phyloP scores from a whole-genome alignment of 2,113 vertebrate species.

The Calidris pygmaea region DNA sequence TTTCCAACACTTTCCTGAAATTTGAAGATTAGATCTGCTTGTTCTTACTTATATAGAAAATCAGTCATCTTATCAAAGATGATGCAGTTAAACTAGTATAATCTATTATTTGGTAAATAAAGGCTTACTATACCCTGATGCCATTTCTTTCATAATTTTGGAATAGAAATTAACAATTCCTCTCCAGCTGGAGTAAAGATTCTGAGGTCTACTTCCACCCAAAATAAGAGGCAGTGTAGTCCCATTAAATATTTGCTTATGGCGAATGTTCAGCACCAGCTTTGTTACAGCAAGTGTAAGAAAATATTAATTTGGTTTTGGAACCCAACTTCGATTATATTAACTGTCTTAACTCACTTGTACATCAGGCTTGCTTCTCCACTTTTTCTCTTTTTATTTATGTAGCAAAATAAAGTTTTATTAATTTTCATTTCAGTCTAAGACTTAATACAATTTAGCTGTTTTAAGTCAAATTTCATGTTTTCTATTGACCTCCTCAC shows the following conservation, averaged over 20 bases:
- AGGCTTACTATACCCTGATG: not conserved
- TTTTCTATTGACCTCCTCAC: not conserved
- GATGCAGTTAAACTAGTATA: not conserved
- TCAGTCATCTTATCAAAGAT: not conserved
- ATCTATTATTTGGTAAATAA: not conserved
- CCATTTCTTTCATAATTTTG: not conserved
- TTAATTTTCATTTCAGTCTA: not conserved
- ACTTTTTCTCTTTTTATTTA: not conserved
- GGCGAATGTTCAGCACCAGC: not conserved
- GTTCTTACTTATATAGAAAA: not conserved
- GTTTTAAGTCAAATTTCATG: not conserved
- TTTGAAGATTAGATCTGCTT: not conserved
- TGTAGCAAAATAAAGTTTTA: not conserved
- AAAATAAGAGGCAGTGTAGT: not conserved
- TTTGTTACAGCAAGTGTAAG: not conserved
- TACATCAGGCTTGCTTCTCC: not conserved
- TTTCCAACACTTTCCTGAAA: not conserved
- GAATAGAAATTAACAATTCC: not conserved
- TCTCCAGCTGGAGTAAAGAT: not conserved
- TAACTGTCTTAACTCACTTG: not conserved
- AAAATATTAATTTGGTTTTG: not conserved
- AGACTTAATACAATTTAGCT: not conserved
- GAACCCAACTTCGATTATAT: not conserved
- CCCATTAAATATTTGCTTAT: not conserved
- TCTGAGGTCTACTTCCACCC: not conserved